A percentile compares a stretch with the other conserved stretches of the same genome.
phyloP scores from a whole-genome alignment of 2,113 vertebrate genomes.

The Sebastes fasciatus region DNA sequence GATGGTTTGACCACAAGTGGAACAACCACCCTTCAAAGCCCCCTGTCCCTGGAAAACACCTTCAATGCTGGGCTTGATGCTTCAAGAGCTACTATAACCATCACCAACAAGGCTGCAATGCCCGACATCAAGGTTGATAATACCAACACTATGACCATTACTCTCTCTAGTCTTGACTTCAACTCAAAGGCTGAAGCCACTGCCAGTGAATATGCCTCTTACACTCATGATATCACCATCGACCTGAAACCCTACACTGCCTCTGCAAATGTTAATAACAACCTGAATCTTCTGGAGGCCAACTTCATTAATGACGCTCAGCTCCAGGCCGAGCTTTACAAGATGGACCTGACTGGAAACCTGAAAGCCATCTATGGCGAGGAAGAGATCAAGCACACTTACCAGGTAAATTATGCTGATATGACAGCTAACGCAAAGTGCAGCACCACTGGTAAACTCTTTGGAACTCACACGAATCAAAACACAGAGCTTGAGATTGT shows the following conservation, averaged over 20 bases:
- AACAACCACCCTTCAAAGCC: constrained; percentile 86
- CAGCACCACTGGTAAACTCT: constrained; percentile 87
- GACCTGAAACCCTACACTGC: constrained; percentile 85
- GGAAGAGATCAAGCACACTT: constrained; percentile 89
- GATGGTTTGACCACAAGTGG: constrained; percentile 87
- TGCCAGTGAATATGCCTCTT: constrained; percentile 83
- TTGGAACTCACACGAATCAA: constrained; percentile 86
- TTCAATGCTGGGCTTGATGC: constrained; percentile 85
- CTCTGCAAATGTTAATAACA: constrained; percentile 84
- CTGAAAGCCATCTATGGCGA: constrained; percentile 83
- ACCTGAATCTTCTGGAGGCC: constrained; percentile 83
- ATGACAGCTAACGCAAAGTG: constrained; percentile 86
- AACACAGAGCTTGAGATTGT: constrained; percentile 85
- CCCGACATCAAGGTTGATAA: constrained; percentile 84
- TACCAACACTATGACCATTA: constrained; percentile 84
- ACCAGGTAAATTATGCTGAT: constrained; percentile 85
- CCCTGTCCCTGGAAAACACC: constrained; percentile 87
- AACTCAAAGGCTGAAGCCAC: constrained; percentile 87
- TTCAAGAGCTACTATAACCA: constrained; percentile 82
- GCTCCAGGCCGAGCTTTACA: constrained; percentile 85
- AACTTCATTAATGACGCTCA: constrained; percentile 85
- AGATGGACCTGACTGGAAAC: constrained; percentile 87
- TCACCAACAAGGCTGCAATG: constrained; percentile 86
- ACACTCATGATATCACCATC: constrained; percentile 87
- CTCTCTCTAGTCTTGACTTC: constrained; percentile 84